Evolutionary conservation across 1,140 invertebrate genomes (phyloP), one percentile per base, ranked within the genome.

Genomic region (Aphaenogaster ashmeadi): DNA sequence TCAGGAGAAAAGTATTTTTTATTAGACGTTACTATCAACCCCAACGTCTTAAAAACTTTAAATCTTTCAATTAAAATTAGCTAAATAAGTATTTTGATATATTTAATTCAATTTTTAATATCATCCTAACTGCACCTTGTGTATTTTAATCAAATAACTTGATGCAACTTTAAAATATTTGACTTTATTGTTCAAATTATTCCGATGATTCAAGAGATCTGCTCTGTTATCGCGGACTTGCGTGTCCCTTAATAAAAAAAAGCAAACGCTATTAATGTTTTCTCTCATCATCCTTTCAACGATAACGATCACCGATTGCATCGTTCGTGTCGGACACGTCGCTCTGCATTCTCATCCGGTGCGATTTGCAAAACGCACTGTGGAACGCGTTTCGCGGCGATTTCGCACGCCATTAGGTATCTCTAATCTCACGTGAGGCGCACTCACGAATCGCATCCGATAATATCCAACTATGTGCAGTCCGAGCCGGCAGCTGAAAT

Each of bases 381-480:
- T 41, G 13, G 41, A 56, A 58, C 52, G 54, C 72, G n/a, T 56
- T 75, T 11, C n/a, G 36, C 52, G 52, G 8, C 66, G 18, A 58
- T 56, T 44, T 54, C 52, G 64, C 47, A 44, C 13, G 36, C 52
- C 66, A 56, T 27, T 74, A 74, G 54, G 33, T 60, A 83, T 54
- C 21, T 81, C 18, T 38, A 74, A 58, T 41, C 71, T 52, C 47
- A 52, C 47, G 8, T 38, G 52, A 44, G 38, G 15, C 38, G 79
- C 79, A 13, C 38, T 71, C 36, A 13, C 58, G 58, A 79, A 74
- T 77, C 69, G 78, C 38, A 52, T 56, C 80, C 36, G 69, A 89
- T 90, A 87, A 89, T 79, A 78, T 87, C 86, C 67, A 75, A 77
- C 69, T 56, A 75, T 9, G 36, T 67, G 41, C 33, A 38, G 47